Conservation (phyloP, 1,140 invertebrate genomes). For the Geopemphigus sp. region DNA sequence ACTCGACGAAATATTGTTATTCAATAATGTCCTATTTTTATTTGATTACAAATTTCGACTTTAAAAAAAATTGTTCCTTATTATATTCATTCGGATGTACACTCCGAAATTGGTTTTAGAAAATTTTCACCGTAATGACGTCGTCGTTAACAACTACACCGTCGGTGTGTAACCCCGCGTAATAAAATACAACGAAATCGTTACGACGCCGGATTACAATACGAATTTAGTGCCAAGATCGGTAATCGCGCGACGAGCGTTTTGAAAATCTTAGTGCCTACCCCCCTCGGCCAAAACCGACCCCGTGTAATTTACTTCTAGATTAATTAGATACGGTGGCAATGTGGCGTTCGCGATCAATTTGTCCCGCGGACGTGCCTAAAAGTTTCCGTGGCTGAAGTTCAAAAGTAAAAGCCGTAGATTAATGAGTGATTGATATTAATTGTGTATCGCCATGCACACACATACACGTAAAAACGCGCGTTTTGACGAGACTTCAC, state of each 20-base stretch:
- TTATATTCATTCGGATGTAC: no score
- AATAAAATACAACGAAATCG: neutral
- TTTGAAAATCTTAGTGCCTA: neutral
- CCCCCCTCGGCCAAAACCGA: neutral
- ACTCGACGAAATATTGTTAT: no score
- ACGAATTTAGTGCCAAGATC: neutral
- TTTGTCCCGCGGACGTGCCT: slow-evolving; percentile 11
- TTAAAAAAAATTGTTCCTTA: no score
- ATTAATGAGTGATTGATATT: slow-evolving; percentile 6
- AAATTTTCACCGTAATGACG: no score
- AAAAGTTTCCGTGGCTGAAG: neutral
- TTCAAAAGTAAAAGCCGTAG: neutral
- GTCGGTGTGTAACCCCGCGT: neutral
- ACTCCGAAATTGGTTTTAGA: no score
- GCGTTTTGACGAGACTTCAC: no score
- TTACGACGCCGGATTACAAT: neutral
- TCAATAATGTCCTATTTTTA: no score
- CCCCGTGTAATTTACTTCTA: neutral
- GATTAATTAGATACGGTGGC: slow-evolving; percentile 7
- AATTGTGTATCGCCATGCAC: neutral
- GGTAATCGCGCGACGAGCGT: neutral
- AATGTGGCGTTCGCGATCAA: neutral
- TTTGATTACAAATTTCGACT: no score
- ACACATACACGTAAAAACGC: neutral
- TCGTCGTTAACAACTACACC: neutral